Percentiles rank a stretch among this genome's conserved stretches.
Evolutionary conservation across 2,797 vertebrate species (phyloP).

Genomic region (Steatocranus sp.): DNA sequence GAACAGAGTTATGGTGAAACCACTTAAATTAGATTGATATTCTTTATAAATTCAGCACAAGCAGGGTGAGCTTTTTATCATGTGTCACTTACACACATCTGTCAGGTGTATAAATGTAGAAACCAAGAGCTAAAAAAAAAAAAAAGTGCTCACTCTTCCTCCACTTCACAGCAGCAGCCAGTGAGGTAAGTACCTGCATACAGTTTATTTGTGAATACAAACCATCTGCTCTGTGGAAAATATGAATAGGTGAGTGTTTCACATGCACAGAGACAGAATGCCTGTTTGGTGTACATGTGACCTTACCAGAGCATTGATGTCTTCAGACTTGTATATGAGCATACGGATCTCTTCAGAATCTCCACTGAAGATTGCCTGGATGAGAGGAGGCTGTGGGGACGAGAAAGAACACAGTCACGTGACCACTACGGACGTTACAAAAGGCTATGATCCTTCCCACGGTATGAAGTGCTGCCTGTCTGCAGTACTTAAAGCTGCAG

Average conservation of each 20-base stretch:
- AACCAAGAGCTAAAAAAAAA: neutral
- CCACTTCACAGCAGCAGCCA: neutral
- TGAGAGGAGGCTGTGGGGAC: conserved; percentile 83
- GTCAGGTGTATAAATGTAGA: neutral
- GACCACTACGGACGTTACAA: neutral
- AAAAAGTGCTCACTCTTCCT: neutral
- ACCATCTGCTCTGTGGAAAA: neutral
- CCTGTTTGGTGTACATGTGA: neutral
- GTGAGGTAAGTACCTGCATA: neutral
- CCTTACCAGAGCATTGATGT: conserved; percentile 92
- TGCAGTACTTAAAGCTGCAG: conserved; percentile 20
- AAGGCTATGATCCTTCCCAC: conserved; percentile 31
- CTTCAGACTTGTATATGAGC: conserved; percentile 96
- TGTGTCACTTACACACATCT: neutral
- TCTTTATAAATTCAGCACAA: neutral
- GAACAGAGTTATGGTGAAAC: neutral
- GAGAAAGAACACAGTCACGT: neutral
- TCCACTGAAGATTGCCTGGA: conserved; percentile 96
- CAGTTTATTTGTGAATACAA: neutral
- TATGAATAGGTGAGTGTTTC: neutral
- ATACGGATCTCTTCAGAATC: conserved; percentile 94
- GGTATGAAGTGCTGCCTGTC: neutral
- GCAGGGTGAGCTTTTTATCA: neutral
- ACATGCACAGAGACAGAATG: neutral
- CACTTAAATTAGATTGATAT: neutral